Evolutionary conservation across 23 tunicate genomes (phyloP).

Genomic region (Trididemnum clinides): DNA sequence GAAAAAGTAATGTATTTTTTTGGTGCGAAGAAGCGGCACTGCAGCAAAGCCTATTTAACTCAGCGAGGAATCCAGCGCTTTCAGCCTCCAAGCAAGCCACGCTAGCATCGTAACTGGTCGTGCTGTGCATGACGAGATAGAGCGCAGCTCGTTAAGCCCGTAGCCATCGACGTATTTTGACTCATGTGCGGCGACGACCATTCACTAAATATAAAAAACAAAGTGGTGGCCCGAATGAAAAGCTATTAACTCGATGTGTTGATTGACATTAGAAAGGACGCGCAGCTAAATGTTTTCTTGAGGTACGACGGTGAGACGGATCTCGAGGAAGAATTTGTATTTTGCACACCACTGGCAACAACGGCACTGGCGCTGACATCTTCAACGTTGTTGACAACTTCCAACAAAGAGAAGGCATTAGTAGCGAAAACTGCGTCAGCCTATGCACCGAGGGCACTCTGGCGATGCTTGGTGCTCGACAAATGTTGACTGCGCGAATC

Average conservation of each 20-base stretch:
- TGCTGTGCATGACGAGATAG: not conserved
- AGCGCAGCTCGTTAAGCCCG: too few relatives aligned
- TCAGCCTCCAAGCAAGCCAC: too few relatives aligned
- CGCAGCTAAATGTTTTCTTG: too few relatives aligned
- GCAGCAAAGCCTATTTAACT: conserved; percentile 33
- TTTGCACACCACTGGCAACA: too few relatives aligned
- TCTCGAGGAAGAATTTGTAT: too few relatives aligned
- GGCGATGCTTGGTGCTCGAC: conserved; percentile 48
- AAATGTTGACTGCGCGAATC: too few relatives aligned
- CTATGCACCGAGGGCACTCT: conserved; percentile 52
- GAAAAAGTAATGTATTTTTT: conserved; percentile 59
- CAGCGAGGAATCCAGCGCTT: conserved; percentile 36
- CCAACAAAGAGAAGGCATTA: not conserved
- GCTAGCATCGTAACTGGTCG: too few relatives aligned
- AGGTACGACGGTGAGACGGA: too few relatives aligned
- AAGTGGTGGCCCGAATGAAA: not conserved
- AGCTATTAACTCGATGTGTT: conserved; percentile 43
- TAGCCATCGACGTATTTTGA: conserved; percentile 46
- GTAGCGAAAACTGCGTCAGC: conserved; percentile 50
- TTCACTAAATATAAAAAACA: not conserved
- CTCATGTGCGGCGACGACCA: conserved; percentile 44
- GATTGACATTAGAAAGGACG: not conserved
- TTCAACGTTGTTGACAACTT: conserved; percentile 23
- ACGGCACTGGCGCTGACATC: too few relatives aligned
- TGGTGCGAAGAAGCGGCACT: conserved; percentile 55